A percentile compares a stretch with the other conserved stretches of the same genome.
phyloP scores from a whole-genome alignment of 1,140 invertebrate species.

The Trissolcus basalis region DNA sequence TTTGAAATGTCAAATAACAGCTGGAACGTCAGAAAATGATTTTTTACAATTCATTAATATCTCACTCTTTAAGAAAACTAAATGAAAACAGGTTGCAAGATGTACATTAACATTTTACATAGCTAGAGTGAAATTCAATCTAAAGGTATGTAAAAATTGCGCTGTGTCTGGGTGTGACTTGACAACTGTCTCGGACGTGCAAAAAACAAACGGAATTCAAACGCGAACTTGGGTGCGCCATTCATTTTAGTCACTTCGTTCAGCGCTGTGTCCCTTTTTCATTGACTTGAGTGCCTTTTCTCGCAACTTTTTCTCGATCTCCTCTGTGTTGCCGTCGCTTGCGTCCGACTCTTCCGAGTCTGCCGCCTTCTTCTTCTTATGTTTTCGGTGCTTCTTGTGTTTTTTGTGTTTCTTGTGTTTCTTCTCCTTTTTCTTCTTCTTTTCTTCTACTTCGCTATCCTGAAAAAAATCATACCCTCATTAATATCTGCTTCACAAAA shows the following conservation, averaged over 20 bases:
- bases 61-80: too few relatives aligned
- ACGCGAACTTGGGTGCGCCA: too few relatives aligned
- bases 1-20: too few relatives aligned
- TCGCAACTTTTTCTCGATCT: slow-evolving; percentile 90
- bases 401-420: slow-evolving; percentile 85
- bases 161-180: too few relatives aligned
- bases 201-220: too few relatives aligned
- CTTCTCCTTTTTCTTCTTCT: slow-evolving; percentile 83
- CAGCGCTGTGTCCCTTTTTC: slow-evolving; percentile 78
- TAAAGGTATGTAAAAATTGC: too few relatives aligned
- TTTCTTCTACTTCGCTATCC: slow-evolving; percentile 82
- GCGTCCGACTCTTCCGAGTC: slow-evolving; percentile 80
- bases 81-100: too few relatives aligned
- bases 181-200: too few relatives aligned
- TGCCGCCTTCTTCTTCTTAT: slow-evolving; percentile 80
- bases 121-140: too few relatives aligned
- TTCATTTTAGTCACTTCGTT: slow-evolving; percentile 73
- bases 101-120: too few relatives aligned
- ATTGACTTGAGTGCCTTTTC: slow-evolving; percentile 88
- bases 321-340: slow-evolving; percentile 82
- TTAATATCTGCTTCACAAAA: slow-evolving; percentile 3
- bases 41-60: too few relatives aligned
- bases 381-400: slow-evolving; percentile 82
- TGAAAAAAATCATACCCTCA: slow-evolving; percentile 36
- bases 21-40: too few relatives aligned